A percentile compares a stretch with the other conserved stretches of the same genome.
phyloP scores from a whole-genome alignment of 30 jellyfish, hydroid and myxozoan genomes.

The Hydractinia echinata region DNA sequence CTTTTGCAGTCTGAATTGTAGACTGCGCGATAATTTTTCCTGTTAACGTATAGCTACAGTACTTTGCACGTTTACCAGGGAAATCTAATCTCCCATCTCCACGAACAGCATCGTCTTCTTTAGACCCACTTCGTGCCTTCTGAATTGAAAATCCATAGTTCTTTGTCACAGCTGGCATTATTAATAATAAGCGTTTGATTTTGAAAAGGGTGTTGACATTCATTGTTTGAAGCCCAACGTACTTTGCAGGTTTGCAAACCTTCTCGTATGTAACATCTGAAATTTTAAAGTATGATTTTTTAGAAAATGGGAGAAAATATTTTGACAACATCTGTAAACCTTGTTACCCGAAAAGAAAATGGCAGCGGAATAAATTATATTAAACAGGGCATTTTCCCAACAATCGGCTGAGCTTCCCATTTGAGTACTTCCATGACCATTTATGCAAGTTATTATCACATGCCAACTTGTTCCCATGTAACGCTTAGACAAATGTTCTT shows the following conservation, averaged over 20 bases:
- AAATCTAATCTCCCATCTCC: too few relatives aligned
- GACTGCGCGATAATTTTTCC: too few relatives aligned
- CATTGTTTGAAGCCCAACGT: not conserved
- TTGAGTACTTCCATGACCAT: not conserved
- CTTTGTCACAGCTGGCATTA: not conserved
- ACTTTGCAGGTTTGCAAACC: not conserved
- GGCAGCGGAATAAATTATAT: not conserved
- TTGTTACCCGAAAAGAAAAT: not conserved
- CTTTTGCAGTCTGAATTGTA: too few relatives aligned
- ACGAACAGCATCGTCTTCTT: not conserved
- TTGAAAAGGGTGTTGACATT: not conserved
- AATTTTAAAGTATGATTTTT: too few relatives aligned
- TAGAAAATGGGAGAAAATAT: too few relatives aligned
- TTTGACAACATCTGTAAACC: too few relatives aligned
- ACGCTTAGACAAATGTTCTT: not conserved
- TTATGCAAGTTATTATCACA: not conserved
- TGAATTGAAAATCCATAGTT: not conserved
- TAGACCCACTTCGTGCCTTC: not conserved
- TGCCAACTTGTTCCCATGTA: not conserved
- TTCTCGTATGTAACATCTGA: conserved; percentile 3
- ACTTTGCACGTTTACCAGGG: too few relatives aligned
- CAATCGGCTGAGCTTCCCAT: conserved; percentile 3
- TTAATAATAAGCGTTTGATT: not conserved
- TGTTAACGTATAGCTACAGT: too few relatives aligned
- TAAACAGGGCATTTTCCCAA: conserved; percentile 4